Conservation (phyloP, 2,113 vertebrate genomes). For the Suricata suricatta region DNA sequence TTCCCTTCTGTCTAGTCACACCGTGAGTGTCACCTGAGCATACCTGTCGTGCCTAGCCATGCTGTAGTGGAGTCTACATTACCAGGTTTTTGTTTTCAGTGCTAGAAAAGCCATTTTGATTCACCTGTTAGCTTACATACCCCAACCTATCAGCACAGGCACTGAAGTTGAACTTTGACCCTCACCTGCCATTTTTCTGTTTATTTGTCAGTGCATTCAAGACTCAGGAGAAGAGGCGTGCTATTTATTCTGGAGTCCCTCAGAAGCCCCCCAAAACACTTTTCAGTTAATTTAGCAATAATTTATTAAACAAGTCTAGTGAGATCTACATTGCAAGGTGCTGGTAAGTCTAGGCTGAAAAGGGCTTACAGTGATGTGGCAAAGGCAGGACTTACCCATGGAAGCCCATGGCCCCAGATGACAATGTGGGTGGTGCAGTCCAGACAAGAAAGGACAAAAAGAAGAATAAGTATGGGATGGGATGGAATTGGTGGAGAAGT, state of each 20-base stretch:
- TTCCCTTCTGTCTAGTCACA: not conserved
- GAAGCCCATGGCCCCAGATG: not conserved
- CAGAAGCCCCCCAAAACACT: not conserved
- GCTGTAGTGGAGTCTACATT: not conserved
- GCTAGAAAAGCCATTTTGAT: not conserved
- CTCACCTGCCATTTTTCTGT: not conserved
- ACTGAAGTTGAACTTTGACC: not conserved
- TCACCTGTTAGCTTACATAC: not conserved
- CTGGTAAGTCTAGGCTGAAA: not conserved
- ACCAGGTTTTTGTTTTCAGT: not conserved
- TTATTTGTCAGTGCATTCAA: not conserved
- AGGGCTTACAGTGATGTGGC: not conserved
- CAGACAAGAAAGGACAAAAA: not conserved
- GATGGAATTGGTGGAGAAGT: not conserved
- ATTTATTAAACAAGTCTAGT: not conserved
- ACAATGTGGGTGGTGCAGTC: not conserved
- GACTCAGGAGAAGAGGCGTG: not conserved
- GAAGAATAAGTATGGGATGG: rapidly evolving
- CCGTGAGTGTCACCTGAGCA: not conserved
- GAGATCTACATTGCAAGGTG: not conserved
- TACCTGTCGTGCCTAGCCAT: not conserved
- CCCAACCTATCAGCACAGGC: not conserved
- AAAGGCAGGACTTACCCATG: not conserved
- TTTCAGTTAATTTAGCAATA: not conserved
- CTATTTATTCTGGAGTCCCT: not conserved